Evolutionary conservation across 2,113 vertebrate species (phyloP), one percentile per base, ranked within the genome.

Genomic region (Salvelinus alpinus): DNA sequence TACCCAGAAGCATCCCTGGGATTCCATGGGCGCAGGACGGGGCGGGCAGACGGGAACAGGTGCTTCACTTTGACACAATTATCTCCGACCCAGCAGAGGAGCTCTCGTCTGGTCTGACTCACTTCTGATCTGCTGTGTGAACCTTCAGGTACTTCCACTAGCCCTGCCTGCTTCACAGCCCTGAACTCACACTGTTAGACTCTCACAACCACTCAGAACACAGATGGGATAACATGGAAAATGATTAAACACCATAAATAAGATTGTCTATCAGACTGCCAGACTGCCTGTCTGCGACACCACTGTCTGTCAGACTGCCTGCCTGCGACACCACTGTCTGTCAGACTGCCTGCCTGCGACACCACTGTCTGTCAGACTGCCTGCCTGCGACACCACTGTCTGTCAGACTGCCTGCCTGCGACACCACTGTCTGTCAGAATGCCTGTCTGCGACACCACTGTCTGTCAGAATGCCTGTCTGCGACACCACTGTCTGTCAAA

Each of bases 71-170:
- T 90, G 86, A 90, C 85, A 90, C 86, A 80, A 78, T 85, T 79
- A 65, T 62, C 66, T 54, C 22, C 4, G 24, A n/a, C 54, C 16
- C 51, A 18, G 16, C 48, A 51, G 7, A n/a, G 51, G 51, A 54
- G 47, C 70, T 31, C 27, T 16, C 60, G 1, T 73, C 78, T 73
- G 64, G 73, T 48, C 81, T 90, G 88, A 90, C 88, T 84, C 88
- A 88, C 71, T 91, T 91, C 81, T 88, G 86, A 85, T 87, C 81
- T 88, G 86, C 86, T 87, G 86, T 83, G 76, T 85, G 80, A 80
- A 84, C 65, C 82, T 80, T 84, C 85, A 88, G 89, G 87, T 88
- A 87, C 83, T 80, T 54, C 51, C 16, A 18, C 51, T 54, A 54
- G 51, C 51, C 12, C 16, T 54, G 14, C 14, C 51, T 5, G 51